phyloP scores from a whole-genome alignment of 1,140 invertebrate species.

The Drosophila subpulchrella region DNA sequence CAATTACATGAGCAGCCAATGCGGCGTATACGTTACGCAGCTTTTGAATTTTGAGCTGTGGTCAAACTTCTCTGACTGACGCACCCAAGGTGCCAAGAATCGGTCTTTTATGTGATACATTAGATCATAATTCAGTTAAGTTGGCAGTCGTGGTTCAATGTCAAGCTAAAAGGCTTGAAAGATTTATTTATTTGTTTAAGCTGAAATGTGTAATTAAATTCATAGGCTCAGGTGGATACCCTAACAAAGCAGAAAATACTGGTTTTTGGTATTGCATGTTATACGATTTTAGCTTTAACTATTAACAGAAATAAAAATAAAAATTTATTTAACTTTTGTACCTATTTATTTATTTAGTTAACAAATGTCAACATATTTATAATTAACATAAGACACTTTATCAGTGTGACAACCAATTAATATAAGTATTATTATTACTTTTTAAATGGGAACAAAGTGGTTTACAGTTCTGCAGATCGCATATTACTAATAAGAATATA shows the following conservation, averaged over 20 bases:
- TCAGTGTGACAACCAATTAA: too few relatives aligned
- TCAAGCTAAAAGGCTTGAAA: slow-evolving; percentile 26
- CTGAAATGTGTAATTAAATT: slow-evolving; percentile 40
- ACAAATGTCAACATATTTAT: background rate
- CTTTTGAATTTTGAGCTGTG: slow-evolving; percentile 4
- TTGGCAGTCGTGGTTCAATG: slow-evolving; percentile 40
- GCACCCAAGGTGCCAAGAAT: slow-evolving; percentile 42
- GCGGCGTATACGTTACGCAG: slow-evolving; percentile 49
- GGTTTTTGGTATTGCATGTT: too few relatives aligned
- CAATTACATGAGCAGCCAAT: slow-evolving; percentile 46
- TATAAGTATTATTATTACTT: background rate
- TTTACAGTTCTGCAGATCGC: too few relatives aligned
- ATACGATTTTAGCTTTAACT: too few relatives aligned
- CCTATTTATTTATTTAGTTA: too few relatives aligned
- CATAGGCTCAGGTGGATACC: slow-evolving; percentile 8
- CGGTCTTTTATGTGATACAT: slow-evolving; percentile 14
- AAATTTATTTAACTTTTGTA: background rate
- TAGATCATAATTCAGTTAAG: slow-evolving; percentile 44
- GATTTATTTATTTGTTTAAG: slow-evolving; percentile 44
- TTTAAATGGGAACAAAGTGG: background rate
- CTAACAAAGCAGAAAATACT: background rate
- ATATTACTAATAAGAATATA: background rate
- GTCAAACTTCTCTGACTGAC: slow-evolving; percentile 47
- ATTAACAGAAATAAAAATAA: too few relatives aligned
- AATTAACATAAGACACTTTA: too few relatives aligned